These are phyloP conservation scores for Pantala flavescens DNA, from an alignment of 1,140 invertebrate species.

Conservation along the genomic window DNA sequence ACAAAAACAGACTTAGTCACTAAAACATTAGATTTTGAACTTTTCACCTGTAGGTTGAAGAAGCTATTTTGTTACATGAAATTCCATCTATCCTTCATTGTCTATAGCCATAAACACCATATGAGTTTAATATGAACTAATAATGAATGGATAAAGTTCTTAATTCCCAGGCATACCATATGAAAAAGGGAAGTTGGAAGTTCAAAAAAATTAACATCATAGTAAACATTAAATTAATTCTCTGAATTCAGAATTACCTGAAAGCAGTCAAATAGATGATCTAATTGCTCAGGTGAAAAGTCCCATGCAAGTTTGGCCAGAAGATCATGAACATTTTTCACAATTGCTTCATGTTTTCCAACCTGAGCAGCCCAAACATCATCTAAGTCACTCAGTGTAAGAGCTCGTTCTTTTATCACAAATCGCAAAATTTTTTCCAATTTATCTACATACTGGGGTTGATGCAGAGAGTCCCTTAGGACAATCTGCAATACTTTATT, in stretches of 20 bases:
- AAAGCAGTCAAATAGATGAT: conserved; percentile 96
- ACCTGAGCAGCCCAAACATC: conserved; percentile 93
- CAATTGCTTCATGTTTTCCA: conserved; percentile 90
- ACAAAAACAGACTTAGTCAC: too few relatives aligned
- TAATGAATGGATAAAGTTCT: too few relatives aligned
- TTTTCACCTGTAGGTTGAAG: too few relatives aligned
- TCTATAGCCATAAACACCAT: too few relatives aligned
- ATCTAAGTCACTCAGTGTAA: conserved; percentile 85
- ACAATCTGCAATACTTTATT: conserved; percentile 94
- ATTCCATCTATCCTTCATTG: too few relatives aligned
- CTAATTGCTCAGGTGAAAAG: conserved; percentile 92
- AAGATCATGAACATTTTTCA: conserved; percentile 94
- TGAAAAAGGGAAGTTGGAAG: too few relatives aligned
- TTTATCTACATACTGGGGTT: conserved; percentile 96
- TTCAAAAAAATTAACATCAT: too few relatives aligned
- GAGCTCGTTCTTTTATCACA: conserved; percentile 87
- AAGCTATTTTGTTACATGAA: too few relatives aligned
- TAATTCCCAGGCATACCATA: too few relatives aligned
- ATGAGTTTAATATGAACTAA: too few relatives aligned
- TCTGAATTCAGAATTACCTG: conserved; percentile 51
- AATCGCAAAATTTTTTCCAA: conserved; percentile 95
- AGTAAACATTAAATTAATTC: too few relatives aligned
- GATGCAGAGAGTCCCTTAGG: conserved; percentile 88
- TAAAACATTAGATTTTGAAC: too few relatives aligned
- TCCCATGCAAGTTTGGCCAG: conserved; percentile 96